Conservation (phyloP, 2,888 invertebrate species). For the Lasius fuliginosus region DNA sequence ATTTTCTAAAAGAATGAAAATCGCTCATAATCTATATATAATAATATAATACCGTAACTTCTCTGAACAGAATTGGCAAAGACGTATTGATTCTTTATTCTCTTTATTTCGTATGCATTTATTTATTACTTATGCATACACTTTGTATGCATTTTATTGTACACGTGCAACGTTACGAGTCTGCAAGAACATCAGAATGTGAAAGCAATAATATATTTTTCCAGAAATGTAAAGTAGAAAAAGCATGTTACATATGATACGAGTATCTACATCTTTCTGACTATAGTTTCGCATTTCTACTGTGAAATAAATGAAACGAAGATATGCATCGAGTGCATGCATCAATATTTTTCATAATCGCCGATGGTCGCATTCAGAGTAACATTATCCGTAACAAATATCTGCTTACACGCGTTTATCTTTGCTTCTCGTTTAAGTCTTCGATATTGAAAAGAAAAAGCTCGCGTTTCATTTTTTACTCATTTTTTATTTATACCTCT, state of each 20-base stretch:
- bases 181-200: not conserved
- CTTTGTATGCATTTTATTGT: not conserved
- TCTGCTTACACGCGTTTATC: not conserved
- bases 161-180: not conserved
- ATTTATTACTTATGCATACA: not conserved
- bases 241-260: not conserved
- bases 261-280: conserved; percentile 3
- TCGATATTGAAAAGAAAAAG: not conserved
- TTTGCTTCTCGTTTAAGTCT: not conserved
- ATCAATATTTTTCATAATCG: not conserved
- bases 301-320: conserved; percentile 13
- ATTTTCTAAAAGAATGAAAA: not conserved
- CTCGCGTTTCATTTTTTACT: not conserved
- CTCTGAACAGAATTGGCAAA: not conserved
- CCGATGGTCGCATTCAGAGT: not conserved
- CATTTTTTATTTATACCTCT: not conserved
- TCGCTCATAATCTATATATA: not conserved
- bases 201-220: not conserved
- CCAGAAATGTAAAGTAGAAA: not conserved
- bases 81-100: not conserved
- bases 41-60: not conserved
- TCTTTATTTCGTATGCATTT: not conserved
- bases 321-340: not conserved
- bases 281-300: conserved; percentile 40
- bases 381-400: not conserved